phyloP scores from a whole-genome alignment of 2,113 vertebrate species.

The Cyphomyrus plagiostoma region DNA sequence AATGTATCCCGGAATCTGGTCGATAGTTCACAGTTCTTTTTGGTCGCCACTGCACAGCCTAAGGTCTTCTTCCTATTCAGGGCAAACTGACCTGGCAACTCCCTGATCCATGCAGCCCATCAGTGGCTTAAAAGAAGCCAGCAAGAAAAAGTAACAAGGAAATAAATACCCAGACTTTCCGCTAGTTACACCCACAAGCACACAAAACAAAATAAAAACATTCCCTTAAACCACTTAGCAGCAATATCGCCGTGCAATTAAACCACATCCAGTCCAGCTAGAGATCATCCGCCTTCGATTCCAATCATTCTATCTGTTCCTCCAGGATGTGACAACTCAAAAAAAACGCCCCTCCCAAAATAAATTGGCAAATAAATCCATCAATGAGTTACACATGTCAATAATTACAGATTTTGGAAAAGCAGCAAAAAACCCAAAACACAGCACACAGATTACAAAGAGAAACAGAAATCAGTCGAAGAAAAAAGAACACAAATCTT shows the following conservation, averaged over 20 bases:
- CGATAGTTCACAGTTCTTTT: neutral
- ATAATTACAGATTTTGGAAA: neutral
- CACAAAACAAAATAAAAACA: neutral
- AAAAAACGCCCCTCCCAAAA: neutral
- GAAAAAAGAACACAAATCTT: neutral
- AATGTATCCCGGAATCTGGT: neutral
- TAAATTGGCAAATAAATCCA: neutral
- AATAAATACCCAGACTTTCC: neutral
- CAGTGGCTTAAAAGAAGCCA: neutral
- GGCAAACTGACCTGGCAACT: neutral
- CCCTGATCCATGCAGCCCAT: neutral
- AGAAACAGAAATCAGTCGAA: neutral
- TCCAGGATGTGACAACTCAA: neutral
- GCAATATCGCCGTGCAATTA: neutral
- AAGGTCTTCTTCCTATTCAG: neutral
- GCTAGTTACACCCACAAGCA: neutral
- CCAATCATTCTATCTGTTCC: neutral
- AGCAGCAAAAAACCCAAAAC: neutral
- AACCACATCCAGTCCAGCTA: neutral
- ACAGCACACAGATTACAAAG: neutral
- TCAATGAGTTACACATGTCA: neutral
- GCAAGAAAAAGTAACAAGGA: neutral
- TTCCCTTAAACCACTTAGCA: neutral
- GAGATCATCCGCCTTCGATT: neutral
- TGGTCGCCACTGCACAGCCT: neutral